These are phyloP conservation scores for Cryptosula pallasiana DNA, from an alignment of 2,888 invertebrate species.

Conservation along the genomic window DNA sequence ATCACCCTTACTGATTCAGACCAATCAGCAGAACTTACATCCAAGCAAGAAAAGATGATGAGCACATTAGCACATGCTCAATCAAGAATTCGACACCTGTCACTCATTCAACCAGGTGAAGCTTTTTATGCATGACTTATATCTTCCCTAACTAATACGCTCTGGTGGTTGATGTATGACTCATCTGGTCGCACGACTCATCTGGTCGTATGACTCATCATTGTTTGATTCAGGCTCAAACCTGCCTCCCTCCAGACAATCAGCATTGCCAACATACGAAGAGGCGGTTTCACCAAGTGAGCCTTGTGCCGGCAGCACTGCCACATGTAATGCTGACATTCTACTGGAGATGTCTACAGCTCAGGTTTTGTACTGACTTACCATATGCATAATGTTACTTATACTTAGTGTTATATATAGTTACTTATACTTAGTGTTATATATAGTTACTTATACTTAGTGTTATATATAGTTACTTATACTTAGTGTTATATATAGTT, in stretches of 20 bases:
- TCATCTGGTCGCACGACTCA: too few relatives aligned
- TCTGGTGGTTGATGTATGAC: too few relatives aligned
- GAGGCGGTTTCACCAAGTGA: conserved; percentile 34
- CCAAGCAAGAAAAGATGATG: background rate
- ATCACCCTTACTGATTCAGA: conserved; percentile 46
- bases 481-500: too few relatives aligned
- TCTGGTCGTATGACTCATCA: too few relatives aligned
- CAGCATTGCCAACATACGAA: conserved; percentile 46
- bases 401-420: too few relatives aligned
- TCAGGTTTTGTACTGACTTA: too few relatives aligned
- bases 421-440: too few relatives aligned
- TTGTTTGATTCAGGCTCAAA: background rate
- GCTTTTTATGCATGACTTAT: too few relatives aligned
- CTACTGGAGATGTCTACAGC: background rate
- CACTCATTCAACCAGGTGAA: background rate
- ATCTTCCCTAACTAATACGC: too few relatives aligned
- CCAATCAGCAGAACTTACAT: conserved; percentile 39
- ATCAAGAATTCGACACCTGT: background rate
- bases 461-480: too few relatives aligned
- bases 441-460: too few relatives aligned
- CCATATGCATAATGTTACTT: too few relatives aligned
- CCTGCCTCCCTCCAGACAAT: conserved; percentile 29
- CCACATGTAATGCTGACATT: conserved; percentile 2
- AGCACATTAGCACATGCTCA: conserved; percentile 1
- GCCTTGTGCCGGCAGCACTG: conserved; percentile 20